Conservation (phyloP, 2,888 invertebrate genomes). For the Cerastis rubricosa region DNA sequence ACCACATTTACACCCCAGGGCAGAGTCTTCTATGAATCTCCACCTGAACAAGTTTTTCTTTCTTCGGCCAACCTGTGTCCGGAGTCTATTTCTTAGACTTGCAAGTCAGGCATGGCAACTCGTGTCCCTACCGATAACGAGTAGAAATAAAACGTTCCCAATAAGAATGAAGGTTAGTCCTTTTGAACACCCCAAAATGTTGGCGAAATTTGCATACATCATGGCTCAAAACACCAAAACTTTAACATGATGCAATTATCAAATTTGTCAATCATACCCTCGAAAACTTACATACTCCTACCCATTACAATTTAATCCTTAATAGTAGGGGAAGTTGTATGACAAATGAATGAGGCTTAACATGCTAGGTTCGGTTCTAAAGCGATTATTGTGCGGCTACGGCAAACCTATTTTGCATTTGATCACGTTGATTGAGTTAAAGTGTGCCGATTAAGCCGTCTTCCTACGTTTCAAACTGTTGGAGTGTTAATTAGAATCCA, state of each 20-base stretch:
- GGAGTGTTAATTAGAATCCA: conserved; percentile 61
- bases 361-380: conserved; percentile 56
- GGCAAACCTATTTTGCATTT: conserved; percentile 78
- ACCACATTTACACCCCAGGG: too few species aligned
- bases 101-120: too few species aligned
- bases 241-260: not conserved
- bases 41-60: too few species aligned
- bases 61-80: too few species aligned
- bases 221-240: not conserved
- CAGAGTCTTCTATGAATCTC: too few species aligned
- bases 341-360: conserved; percentile 62
- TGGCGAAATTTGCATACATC: not conserved
- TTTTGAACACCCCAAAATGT: not conserved
- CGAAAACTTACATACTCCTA: conserved; percentile 17
- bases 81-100: too few species aligned
- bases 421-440: conserved; percentile 74
- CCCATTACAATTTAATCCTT: conserved; percentile 31
- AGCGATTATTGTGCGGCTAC: conserved; percentile 65
- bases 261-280: conserved; percentile 19
- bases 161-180: not conserved
- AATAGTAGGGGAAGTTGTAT: conserved; percentile 54
- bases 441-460: conserved; percentile 76
- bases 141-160: not conserved
- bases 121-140: not conserved
- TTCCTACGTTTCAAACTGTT: conserved; percentile 64